Base-by-base conservation (phyloP, 2,888 invertebrate species). In the Eulithis testata region DNA sequence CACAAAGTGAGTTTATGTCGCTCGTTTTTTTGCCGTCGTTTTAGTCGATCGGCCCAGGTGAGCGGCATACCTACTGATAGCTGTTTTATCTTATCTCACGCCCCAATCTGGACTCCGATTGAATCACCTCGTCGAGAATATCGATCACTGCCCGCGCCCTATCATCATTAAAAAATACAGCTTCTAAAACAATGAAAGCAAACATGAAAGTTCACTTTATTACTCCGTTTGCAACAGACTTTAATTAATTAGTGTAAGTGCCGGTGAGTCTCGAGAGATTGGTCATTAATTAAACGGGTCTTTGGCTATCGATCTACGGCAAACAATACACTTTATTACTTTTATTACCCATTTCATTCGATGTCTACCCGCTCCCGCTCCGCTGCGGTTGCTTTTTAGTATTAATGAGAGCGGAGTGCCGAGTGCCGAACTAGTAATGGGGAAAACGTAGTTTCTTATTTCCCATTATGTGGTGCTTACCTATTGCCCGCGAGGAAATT, bases 171-270 rank as follows among this genome's bases (percentile, higher is more conserved):
- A 77, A 79, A 80, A 80, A 76, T 80, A 79, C 75, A 78, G 71
- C 74, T 75, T 79, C 80, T 76, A 76, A 80, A 82, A 82, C 81
- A 82, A 83, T 79, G 78, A 78, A 76, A 75, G 78, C 81, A 80
- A 82, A 83, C 83, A 79, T 80, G 81, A 82, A 79, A 81, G 75
- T 80, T 80, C 81, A 83, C 84, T 87, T 83, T 82, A 83, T 81
- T 83, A 82, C 84, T 86, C 80, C 83, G 86, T 85, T 84, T 83
- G 84, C 82, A 79, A 76, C 76, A 80, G 82, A 84, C 83, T 86
- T 86, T 89, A 89, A 91, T 91, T 90, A 91, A 91, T 91, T 91
- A 91, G 82, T 85, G 83, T 86, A 87, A 91, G 91, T 90, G 89
- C 90, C 89, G 91, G 91, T 89, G 89, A 88, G 89, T 86, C 89